These are phyloP conservation scores for Abramis brama DNA, from an alignment of 2,113 vertebrate genomes.

Conservation along the genomic window DNA sequence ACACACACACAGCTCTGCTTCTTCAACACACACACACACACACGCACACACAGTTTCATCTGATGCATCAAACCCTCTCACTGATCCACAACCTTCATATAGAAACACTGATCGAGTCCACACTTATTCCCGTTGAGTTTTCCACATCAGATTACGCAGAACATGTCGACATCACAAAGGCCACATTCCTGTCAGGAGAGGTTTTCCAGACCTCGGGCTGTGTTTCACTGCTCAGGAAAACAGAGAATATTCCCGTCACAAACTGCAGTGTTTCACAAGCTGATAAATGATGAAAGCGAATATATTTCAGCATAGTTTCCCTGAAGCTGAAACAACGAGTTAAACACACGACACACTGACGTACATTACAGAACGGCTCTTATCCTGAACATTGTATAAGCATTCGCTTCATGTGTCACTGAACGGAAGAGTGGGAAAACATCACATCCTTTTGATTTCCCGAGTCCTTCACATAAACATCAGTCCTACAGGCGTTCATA, in stretches of 20 bases:
- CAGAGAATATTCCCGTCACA: background rate
- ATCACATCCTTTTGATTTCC: too few relatives aligned
- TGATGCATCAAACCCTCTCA: background rate
- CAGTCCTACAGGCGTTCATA: too few relatives aligned
- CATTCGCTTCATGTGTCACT: too few relatives aligned
- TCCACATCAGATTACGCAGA: background rate
- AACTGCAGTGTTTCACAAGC: background rate
- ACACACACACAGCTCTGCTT: too few relatives aligned
- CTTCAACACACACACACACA: too few relatives aligned
- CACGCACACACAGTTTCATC: background rate
- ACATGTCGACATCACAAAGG: background rate
- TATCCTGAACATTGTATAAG: too few relatives aligned
- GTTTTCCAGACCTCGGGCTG: slow-evolving; percentile 2
- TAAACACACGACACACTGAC: too few relatives aligned
- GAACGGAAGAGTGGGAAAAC: too few relatives aligned
- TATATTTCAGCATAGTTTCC: background rate
- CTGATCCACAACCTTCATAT: too few relatives aligned
- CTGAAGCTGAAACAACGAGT: too few relatives aligned
- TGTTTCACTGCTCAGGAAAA: background rate
- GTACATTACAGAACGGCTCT: too few relatives aligned
- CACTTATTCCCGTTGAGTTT: background rate
- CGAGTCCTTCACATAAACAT: too few relatives aligned
- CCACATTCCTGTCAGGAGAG: background rate
- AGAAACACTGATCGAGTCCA: background rate
- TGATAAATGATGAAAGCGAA: background rate